Conservation (phyloP, 2,113 vertebrate species). For the Phrynocephalus versicolor region DNA sequence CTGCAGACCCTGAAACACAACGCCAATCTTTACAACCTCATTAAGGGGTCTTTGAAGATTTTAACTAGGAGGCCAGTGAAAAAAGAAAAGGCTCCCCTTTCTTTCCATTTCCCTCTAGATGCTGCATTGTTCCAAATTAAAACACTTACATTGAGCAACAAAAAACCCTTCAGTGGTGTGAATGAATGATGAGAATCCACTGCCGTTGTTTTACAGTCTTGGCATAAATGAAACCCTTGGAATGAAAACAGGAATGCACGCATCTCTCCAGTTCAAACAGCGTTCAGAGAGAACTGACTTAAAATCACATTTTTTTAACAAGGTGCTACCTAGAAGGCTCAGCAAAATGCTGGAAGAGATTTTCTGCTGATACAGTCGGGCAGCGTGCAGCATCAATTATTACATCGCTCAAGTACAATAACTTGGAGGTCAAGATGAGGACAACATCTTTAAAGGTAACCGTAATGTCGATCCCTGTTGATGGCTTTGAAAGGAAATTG, state of each 20-base stretch:
- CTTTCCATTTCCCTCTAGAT: not conserved
- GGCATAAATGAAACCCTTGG: not conserved
- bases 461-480: conserved; percentile 8
- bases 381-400: conserved; percentile 78
- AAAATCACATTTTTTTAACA: conserved; percentile 54
- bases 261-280: not conserved
- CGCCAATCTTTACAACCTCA: too few relatives aligned
- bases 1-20: too few relatives aligned
- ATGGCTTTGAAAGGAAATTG: conserved; percentile 42
- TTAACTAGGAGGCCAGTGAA: too few relatives aligned
- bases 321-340: conserved; percentile 73
- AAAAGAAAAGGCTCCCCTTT: too few relatives aligned
- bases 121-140: not conserved
- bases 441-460: conserved; percentile 36
- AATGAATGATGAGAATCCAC: not conserved
- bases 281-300: not conserved
- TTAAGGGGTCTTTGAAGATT: too few relatives aligned
- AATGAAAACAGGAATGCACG: not conserved
- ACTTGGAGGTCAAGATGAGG: conserved; percentile 69
- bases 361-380: conserved; percentile 60
- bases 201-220: not conserved
- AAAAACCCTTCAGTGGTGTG: not conserved
- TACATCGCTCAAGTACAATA: conserved; percentile 63
- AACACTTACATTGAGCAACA: not conserved
- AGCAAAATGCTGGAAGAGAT: conserved; percentile 75